Conservation (phyloP, 2,113 vertebrate species). For the Andinoacara biseriatus region DNA sequence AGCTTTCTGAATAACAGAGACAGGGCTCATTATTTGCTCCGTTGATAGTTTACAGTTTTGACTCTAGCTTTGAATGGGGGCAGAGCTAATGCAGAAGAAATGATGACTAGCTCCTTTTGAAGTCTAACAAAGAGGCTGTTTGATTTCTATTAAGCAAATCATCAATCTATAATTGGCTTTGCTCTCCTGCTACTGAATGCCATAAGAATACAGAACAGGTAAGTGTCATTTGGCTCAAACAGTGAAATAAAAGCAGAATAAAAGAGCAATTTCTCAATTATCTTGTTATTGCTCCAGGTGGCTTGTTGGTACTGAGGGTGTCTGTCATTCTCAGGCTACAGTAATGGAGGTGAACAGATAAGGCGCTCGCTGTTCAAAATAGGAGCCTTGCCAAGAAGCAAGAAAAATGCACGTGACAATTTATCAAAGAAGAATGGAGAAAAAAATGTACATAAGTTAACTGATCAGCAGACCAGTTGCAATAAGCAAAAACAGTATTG, state of each 20-base stretch:
- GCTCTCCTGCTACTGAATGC: constrained; percentile 6
- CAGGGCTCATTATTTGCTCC: constrained; percentile 28
- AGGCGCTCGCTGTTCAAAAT: constrained; percentile 49
- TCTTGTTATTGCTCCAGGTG: neutral
- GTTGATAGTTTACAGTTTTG: constrained; percentile 39
- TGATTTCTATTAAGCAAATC: constrained; percentile 54
- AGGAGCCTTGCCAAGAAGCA: constrained; percentile 49
- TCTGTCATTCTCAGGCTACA: constrained; percentile 31
- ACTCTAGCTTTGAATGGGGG: constrained; percentile 36
- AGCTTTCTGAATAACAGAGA: constrained; percentile 16
- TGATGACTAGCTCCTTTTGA: constrained; percentile 24
- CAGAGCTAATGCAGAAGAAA: constrained; percentile 15
- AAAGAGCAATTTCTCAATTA: constrained; percentile 37
- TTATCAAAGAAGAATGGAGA: neutral
- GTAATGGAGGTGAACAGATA: constrained; percentile 61
- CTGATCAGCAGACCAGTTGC: neutral
- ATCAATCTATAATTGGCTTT: constrained; percentile 47
- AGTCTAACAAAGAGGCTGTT: constrained; percentile 58
- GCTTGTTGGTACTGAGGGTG: constrained; percentile 11
- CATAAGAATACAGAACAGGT: constrained; percentile 38
- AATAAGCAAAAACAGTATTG: neutral
- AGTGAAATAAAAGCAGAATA: neutral
- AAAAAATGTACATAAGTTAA: neutral
- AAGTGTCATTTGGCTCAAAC: constrained; percentile 17
- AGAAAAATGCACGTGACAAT: neutral